Percentiles rank a stretch among this genome's conserved stretches.
These are phyloP conservation scores for Drusus annulatus DNA, from an alignment of 1,140 invertebrate species.

Conservation along the genomic window DNA sequence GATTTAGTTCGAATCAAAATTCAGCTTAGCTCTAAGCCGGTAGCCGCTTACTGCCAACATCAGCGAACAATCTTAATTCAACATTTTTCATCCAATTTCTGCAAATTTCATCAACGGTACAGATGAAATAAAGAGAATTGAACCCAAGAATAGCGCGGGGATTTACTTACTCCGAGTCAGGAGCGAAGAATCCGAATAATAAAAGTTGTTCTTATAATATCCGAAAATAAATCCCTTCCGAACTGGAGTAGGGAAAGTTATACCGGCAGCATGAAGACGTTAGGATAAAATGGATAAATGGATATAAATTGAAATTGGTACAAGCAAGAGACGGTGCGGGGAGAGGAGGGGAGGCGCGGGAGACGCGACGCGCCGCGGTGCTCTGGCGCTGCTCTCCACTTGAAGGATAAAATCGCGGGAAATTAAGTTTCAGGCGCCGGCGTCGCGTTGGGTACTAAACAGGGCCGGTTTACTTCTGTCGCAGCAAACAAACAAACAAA, in stretches of 20 bases:
- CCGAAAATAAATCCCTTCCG: slow-evolving; percentile 38
- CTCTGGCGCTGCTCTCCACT: slow-evolving; percentile 39
- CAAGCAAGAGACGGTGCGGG: slow-evolving; percentile 44
- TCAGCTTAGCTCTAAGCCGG: slow-evolving; percentile 20
- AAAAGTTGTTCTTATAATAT: slow-evolving; percentile 42
- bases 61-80: slow-evolving; percentile 25
- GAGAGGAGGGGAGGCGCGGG: neutral
- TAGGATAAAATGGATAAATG: slow-evolving; percentile 56
- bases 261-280: slow-evolving; percentile 48
- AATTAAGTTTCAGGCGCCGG: slow-evolving; percentile 51
- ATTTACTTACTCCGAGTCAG: slow-evolving; percentile 25
- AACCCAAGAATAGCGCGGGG: slow-evolving; percentile 20
- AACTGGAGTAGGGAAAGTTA: slow-evolving; percentile 36
- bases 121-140: slow-evolving; percentile 5
- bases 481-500: too few relatives aligned
- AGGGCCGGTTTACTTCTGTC: neutral
- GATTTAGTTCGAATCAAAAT: slow-evolving; percentile 29
- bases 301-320: slow-evolving; percentile 59
- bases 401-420: slow-evolving; percentile 53
- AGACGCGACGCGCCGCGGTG: slow-evolving; percentile 26
- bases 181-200: slow-evolving; percentile 27
- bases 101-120: slow-evolving; percentile 32
- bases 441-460: neutral
- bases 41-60: slow-evolving; percentile 30
- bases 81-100: slow-evolving; percentile 26